Percentiles rank a stretch among this genome's conserved stretches.
phyloP scores from a whole-genome alignment of 2,113 vertebrate species.

The Lepisosteus oculatus region DNA sequence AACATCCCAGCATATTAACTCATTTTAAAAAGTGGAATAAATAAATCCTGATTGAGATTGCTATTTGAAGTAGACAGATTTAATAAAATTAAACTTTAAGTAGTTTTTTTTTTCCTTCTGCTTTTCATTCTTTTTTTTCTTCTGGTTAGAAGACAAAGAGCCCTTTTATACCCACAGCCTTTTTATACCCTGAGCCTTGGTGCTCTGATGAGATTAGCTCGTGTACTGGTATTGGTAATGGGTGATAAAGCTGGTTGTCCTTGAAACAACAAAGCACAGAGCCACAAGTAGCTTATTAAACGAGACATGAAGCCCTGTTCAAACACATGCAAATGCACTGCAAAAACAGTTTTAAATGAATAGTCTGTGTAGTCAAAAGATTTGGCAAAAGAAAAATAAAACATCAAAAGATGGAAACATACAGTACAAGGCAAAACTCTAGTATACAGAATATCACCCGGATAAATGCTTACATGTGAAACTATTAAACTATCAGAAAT shows the following conservation, averaged over 20 bases:
- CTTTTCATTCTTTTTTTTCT: slow-evolving; percentile 26
- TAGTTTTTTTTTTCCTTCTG: slow-evolving; percentile 21
- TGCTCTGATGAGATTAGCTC: slow-evolving; percentile 54
- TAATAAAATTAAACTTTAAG: slow-evolving; percentile 57
- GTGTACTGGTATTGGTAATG: slow-evolving; percentile 37
- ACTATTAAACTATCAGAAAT: too few relatives aligned
- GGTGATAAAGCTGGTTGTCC: slow-evolving; percentile 46
- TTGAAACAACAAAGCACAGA: slow-evolving; percentile 46
- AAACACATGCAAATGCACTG: slow-evolving; percentile 37
- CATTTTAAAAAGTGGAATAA: slow-evolving; percentile 62
- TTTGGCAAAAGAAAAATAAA: slow-evolving; percentile 20
- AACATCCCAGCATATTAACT: slow-evolving; percentile 62
- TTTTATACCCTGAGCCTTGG: slow-evolving; percentile 34
- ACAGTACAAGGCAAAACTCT: too few relatives aligned
- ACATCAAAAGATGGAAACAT: too few relatives aligned
- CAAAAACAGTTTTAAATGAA: slow-evolving; percentile 32
- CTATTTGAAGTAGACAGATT: slow-evolving; percentile 57
- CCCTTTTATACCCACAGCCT: slow-evolving; percentile 30
- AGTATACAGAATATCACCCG: too few relatives aligned
- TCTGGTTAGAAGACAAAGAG: slow-evolving; percentile 11
- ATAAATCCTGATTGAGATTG: slow-evolving; percentile 60
- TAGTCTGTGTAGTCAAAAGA: slow-evolving; percentile 31
- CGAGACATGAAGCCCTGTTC: slow-evolving; percentile 35
- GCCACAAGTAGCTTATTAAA: slow-evolving; percentile 50
- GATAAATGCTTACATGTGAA: too few relatives aligned